Evolutionary conservation across 2,888 invertebrate species (phyloP).

Genomic region (Saturnia pavonia): DNA sequence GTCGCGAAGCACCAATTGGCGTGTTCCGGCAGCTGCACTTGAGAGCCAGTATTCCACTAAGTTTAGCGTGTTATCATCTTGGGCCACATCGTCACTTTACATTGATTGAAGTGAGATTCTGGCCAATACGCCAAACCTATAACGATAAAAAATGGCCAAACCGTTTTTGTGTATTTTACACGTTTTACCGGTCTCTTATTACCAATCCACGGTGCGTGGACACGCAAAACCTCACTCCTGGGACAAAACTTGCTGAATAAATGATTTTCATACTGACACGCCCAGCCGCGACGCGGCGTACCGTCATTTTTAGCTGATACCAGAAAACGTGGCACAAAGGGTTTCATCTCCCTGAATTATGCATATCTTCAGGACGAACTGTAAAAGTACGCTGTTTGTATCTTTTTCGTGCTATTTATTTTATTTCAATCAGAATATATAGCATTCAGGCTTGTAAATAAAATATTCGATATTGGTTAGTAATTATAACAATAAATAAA

Average conservation of each 20-base stretch:
- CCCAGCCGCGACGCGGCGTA: conserved; percentile 24
- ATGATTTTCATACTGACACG: conserved; percentile 47
- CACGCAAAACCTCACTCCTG: conserved; percentile 41
- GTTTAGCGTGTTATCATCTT: too few relatives aligned
- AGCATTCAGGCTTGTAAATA: background rate
- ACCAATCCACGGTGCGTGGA: conserved; percentile 18
- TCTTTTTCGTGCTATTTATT: background rate
- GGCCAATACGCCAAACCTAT: too few relatives aligned
- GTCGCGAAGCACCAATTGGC: too few relatives aligned
- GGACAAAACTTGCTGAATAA: conserved; percentile 46
- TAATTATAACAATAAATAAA: background rate
- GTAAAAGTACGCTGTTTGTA: conserved; percentile 6
- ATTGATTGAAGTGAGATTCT: too few relatives aligned
- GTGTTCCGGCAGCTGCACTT: too few relatives aligned
- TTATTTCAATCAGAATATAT: background rate
- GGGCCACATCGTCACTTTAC: too few relatives aligned
- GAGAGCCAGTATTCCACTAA: too few relatives aligned
- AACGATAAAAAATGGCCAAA: background rate
- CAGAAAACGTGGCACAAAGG: conserved; percentile 32
- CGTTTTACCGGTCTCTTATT: conserved; percentile 27
- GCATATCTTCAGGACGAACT: conserved; percentile 27
- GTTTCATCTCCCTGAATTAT: conserved; percentile 58
- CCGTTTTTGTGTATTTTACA: conserved; percentile 27
- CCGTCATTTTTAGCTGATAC: conserved; percentile 35
- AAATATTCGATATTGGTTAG: background rate